phyloP scores from a whole-genome alignment of 1,140 invertebrate genomes.

The Drosophila sturtevanti region DNA sequence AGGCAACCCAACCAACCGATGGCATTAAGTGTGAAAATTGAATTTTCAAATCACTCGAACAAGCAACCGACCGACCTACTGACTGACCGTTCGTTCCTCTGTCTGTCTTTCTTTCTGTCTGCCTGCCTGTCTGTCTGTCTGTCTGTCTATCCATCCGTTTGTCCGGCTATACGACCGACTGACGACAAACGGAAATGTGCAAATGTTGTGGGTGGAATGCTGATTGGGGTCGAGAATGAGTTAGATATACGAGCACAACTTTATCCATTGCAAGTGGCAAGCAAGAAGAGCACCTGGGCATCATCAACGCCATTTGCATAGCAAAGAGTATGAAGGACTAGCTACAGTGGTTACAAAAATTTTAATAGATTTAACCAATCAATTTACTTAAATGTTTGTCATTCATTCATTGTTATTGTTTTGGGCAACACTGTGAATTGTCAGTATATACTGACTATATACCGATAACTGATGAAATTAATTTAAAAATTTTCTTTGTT shows the following conservation, averaged over 20 bases:
- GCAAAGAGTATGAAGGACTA: constrained; percentile 5
- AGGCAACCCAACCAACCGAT: constrained; percentile 45
- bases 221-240: constrained; percentile 17
- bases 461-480: too few relatives aligned
- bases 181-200: constrained; percentile 74
- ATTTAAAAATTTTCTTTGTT: too few relatives aligned
- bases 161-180: constrained; percentile 4
- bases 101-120: too few relatives aligned
- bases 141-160: neutral
- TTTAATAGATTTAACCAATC: neutral
- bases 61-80: constrained; percentile 4
- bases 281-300: constrained; percentile 34
- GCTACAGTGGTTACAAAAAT: constrained; percentile 33
- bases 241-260: constrained; percentile 32
- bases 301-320: constrained; percentile 51
- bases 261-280: neutral
- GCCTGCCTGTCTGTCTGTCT: too few relatives aligned
- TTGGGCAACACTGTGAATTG: too few relatives aligned
- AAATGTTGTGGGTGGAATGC: constrained; percentile 69
- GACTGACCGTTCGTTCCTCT: neutral
- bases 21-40: constrained; percentile 79
- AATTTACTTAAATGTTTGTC: neutral
- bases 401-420: too few relatives aligned
- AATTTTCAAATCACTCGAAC: constrained; percentile 76
- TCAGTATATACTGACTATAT: too few relatives aligned